Base-by-base conservation (phyloP, 2,888 invertebrate species). In the Lordiphosa andalusiaca region DNA sequence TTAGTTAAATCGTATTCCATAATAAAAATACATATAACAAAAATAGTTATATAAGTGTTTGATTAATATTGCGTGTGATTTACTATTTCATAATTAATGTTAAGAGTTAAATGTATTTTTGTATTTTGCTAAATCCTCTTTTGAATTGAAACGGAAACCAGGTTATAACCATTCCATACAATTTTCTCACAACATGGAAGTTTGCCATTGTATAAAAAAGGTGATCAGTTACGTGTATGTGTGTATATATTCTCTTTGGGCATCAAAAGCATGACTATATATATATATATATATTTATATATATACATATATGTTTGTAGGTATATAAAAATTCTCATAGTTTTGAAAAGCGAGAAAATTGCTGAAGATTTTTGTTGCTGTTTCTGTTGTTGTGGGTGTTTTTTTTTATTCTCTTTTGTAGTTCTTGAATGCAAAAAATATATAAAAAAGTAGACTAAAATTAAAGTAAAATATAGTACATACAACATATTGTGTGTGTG, bases 21-120 rank as follows among this genome's bases (percentile, higher is more conserved):
- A 67, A 65, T 53, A 73, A 83, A 68, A 89, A 88, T 90, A 90
- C 65, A 69, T 69, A 64, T 69, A 66, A 72, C 68, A 71, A 74
- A 68, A 66, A 55, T 57, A 66, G 68, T 71, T 59, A 64, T 67
- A 73, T 66, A 58, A 65, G 30, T 19, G 25, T 63, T 63, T 71
- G 67, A 73, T 80, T 80, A 76, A 80, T 81, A 84, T 84, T 76
- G 75, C 70, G 70, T 83, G 69, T 83, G 70, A 62, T 55, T 69
- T 44, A 58, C 69, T 57, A 66, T 53, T 56, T 41, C n/a, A 35
- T 51, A 52, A 39, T 60, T 42, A 25, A 25, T 25, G 65, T 69
- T 65, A 62, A 66, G 65, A 62, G 61, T 60, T 71, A 68, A 59
- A 67, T 39, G 37, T 23, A 30, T 30, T 35, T 13, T 63, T 44